Evolutionary conservation across 1,140 invertebrate species (phyloP).

Genomic region (Palaemon carinicauda): DNA sequence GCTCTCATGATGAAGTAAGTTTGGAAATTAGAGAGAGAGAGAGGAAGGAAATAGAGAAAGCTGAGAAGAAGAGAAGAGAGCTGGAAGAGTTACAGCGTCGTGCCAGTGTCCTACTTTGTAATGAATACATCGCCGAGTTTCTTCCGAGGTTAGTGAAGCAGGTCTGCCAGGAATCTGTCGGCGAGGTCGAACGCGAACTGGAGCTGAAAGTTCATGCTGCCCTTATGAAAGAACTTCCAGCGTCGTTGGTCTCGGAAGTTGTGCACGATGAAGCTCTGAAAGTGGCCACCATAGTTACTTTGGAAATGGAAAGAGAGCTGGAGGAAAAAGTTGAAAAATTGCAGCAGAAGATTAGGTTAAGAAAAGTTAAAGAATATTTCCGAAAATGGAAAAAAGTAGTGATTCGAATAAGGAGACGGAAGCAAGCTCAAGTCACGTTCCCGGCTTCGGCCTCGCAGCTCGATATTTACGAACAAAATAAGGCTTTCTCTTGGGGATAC

Average conservation of each 20-base stretch:
- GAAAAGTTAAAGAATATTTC: constrained; percentile 19
- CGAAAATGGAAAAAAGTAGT: constrained; percentile 5
- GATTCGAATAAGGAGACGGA: background rate
- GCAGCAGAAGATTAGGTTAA: background rate
- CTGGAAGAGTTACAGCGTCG: constrained; percentile 18
- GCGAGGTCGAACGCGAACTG: constrained; percentile 23
- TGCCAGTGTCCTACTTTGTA: background rate
- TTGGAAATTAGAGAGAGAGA: background rate
- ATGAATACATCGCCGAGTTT: constrained; percentile 12
- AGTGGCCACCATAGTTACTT: background rate
- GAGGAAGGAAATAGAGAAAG: constrained; percentile 2
- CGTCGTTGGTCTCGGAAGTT: background rate
- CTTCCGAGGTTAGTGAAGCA: background rate
- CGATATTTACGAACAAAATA: constrained; percentile 21
- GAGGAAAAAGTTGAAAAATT: background rate
- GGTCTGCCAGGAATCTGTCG: constrained; percentile 14
- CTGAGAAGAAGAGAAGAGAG: constrained; percentile 20
- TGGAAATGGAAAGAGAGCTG: background rate
- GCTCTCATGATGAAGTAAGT: background rate
- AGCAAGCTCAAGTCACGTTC: constrained; percentile 33
- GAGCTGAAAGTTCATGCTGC: background rate
- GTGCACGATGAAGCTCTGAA: background rate
- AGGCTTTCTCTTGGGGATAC: constrained; percentile 50
- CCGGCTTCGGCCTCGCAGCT: constrained; percentile 30
- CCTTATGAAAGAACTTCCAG: constrained; percentile 18